Conservation (phyloP, 2,797 vertebrate species). For the Carapus acus region DNA sequence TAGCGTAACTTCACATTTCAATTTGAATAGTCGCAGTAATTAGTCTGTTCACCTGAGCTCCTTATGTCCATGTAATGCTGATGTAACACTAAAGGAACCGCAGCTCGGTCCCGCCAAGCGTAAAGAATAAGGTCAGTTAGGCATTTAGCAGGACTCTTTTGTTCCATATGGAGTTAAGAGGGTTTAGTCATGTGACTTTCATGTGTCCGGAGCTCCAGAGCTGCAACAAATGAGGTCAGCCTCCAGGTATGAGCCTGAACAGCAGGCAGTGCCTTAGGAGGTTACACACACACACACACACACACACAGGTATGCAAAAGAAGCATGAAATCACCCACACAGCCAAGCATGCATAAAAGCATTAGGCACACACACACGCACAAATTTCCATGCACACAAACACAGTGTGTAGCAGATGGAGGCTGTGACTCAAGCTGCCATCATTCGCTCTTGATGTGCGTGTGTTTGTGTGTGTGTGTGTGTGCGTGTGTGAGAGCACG, state of each 20-base stretch:
- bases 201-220: conserved; percentile 48
- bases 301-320: background rate
- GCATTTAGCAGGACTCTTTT: conserved; percentile 34
- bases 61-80: background rate
- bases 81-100: conserved; percentile 3
- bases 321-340: background rate
- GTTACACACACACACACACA: conserved; percentile 6
- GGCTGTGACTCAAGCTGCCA: conserved; percentile 52
- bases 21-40: no score
- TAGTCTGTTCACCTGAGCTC: no score
- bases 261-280: conserved; percentile 56
- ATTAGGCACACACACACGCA: background rate
- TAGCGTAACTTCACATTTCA: no score
- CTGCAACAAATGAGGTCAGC: conserved; percentile 64
- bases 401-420: conserved; percentile 31
- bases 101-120: background rate
- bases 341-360: background rate
- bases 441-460: conserved; percentile 28
- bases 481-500: background rate
- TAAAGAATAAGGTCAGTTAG: conserved; percentile 25
- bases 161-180: conserved; percentile 40
- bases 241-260: conserved; percentile 57
- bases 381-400: background rate
- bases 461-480: conserved; percentile 3
- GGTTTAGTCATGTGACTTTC: conserved; percentile 57